Percentiles rank a stretch among this genome's conserved stretches.
These are phyloP conservation scores for Bos javanicus DNA, from an alignment of 2,113 vertebrate species.

Conservation along the genomic window DNA sequence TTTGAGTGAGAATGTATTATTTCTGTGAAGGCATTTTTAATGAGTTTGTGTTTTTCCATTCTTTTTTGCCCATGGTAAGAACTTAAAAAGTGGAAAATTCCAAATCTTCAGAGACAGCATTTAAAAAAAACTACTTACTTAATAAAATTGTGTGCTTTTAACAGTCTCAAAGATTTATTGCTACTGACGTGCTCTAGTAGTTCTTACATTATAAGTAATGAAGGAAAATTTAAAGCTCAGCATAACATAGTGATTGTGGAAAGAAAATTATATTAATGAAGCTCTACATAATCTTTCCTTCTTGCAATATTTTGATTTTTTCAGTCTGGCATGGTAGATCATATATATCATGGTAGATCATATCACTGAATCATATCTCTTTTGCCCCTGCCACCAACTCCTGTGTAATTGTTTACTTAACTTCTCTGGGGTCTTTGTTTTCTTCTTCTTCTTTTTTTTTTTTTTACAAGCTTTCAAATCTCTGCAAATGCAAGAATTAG, in stretches of 20 bases:
- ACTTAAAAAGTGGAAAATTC: slow-evolving; percentile 65
- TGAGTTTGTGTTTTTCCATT: slow-evolving; percentile 72
- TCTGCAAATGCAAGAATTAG: neutral
- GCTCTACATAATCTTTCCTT: neutral
- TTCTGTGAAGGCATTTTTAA: slow-evolving; percentile 33
- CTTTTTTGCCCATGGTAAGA: slow-evolving; percentile 25
- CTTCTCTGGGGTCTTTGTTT: neutral
- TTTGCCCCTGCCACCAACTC: neutral
- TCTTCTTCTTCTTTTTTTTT: neutral
- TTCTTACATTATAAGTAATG: neutral
- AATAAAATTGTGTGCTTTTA: slow-evolving; percentile 23
- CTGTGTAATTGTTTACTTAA: neutral
- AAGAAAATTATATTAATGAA: neutral
- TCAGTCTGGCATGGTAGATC: neutral
- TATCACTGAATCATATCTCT: neutral
- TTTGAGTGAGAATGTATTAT: slow-evolving; percentile 20
- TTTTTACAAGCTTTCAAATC: neutral
- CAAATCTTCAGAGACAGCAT: neutral
- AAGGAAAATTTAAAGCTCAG: neutral
- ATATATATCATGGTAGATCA: neutral
- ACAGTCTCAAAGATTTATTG: slow-evolving; percentile 29
- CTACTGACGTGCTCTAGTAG: neutral
- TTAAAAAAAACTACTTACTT: slow-evolving; percentile 15
- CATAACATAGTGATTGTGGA: neutral
- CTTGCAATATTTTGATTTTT: neutral